Evolutionary conservation across 1,140 invertebrate genomes (phyloP).

Genomic region (Oryctes rhinoceros): DNA sequence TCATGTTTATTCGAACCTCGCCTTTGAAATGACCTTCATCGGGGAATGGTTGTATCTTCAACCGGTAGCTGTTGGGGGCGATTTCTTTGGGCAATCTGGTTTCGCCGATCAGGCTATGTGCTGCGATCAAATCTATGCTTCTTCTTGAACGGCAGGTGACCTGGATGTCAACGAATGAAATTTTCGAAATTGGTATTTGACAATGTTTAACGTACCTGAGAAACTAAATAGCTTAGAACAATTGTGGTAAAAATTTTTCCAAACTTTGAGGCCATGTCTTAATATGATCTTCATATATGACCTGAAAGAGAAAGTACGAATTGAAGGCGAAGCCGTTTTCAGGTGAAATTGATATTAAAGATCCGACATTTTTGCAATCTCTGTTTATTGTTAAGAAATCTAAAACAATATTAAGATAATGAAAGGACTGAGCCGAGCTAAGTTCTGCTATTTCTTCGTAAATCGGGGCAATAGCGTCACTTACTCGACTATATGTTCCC

Average conservation of each 20-base stretch:
- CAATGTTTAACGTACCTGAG: not conserved
- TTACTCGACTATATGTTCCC: too few relatives aligned
- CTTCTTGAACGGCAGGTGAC: constrained; percentile 51
- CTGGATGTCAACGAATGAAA: not conserved
- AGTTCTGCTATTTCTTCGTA: too few relatives aligned
- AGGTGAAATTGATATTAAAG: too few relatives aligned
- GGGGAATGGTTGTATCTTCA: constrained; percentile 69
- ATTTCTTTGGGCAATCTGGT: constrained; percentile 66
- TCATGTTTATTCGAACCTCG: constrained; percentile 69
- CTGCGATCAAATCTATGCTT: constrained; percentile 70
- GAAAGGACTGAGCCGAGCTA: too few relatives aligned
- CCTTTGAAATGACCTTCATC: constrained; percentile 69
- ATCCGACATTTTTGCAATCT: too few relatives aligned
- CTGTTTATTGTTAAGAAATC: too few relatives aligned
- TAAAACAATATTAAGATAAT: too few relatives aligned
- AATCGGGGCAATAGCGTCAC: too few relatives aligned
- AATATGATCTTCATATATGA: constrained; percentile 31
- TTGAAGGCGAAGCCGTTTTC: not conserved
- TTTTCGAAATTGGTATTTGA: not conserved
- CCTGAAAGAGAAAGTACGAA: not conserved
- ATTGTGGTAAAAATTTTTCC: constrained; percentile 17
- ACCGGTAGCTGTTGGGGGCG: constrained; percentile 68
- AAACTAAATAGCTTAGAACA: constrained; percentile 26
- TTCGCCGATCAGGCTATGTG: constrained; percentile 67
- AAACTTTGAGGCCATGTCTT: constrained; percentile 25